These are phyloP conservation scores for Bellardia bayeri DNA, from an alignment of 2,888 invertebrate species.

Conservation along the genomic window DNA sequence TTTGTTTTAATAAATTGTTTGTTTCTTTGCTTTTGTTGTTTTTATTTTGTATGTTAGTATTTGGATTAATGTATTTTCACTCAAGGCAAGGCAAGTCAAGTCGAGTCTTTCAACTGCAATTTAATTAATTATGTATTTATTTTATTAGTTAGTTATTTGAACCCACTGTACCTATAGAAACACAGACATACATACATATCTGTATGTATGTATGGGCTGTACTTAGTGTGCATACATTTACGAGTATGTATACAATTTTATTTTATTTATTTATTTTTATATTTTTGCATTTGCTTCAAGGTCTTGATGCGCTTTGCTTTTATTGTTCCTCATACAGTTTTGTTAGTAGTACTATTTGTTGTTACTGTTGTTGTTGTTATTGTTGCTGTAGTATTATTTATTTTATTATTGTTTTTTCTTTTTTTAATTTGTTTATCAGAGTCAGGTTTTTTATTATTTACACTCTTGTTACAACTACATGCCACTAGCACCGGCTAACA, in stretches of 20 bases:
- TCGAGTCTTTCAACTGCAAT: not conserved
- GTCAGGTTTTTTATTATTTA: constrained; percentile 67
- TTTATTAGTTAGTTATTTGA: constrained; percentile 27
- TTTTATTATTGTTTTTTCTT: constrained; percentile 23
- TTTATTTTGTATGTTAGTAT: not conserved
- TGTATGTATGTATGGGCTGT: not conserved
- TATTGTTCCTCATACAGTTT: constrained; percentile 58
- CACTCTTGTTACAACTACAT: constrained; percentile 44
- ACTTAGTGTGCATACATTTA: constrained; percentile 31
- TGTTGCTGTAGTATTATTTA: constrained; percentile 40
- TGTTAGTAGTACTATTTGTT: not conserved
- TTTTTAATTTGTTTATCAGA: constrained; percentile 56
- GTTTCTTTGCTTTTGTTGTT: not conserved
- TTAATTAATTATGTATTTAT: constrained; percentile 9
- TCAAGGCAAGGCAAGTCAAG: not conserved
- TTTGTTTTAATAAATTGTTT: too few species aligned
- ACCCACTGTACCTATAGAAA: constrained; percentile 49
- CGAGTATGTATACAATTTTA: constrained; percentile 21
- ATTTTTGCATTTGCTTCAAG: constrained; percentile 65
- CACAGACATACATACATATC: not conserved
- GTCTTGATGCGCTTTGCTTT: constrained; percentile 72
- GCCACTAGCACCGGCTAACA: constrained; percentile 25
- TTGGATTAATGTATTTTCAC: not conserved
- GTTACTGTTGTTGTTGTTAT: constrained; percentile 11
- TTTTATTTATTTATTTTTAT: constrained; percentile 48